Percentiles rank a stretch among this genome's conserved stretches.
Conservation (phyloP, 2,888 invertebrate genomes). For the Tridacna gigas region DNA sequence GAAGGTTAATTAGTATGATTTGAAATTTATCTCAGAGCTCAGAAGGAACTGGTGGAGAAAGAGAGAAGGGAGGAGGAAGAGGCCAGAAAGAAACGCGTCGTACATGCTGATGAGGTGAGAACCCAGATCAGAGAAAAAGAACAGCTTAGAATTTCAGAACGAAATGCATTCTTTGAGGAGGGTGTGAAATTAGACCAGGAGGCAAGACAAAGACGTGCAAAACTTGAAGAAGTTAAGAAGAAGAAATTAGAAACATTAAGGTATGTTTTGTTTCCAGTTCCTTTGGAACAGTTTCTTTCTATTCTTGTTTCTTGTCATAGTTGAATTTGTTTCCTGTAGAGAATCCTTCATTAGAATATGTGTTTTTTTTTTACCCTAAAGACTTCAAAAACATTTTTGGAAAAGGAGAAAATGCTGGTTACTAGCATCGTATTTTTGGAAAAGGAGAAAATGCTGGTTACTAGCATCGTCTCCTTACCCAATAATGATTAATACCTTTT, state of each 20-base stretch:
- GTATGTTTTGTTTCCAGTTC: slow-evolving; percentile 66
- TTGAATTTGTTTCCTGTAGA: too few species aligned
- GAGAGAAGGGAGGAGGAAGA: slow-evolving; percentile 81
- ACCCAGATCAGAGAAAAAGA: slow-evolving; percentile 84
- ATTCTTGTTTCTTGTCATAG: too few species aligned
- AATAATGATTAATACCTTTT: too few species aligned
- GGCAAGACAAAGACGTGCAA: slow-evolving; percentile 79
- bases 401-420: too few species aligned
- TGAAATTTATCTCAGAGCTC: slow-evolving; percentile 77
- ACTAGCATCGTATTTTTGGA: too few species aligned
- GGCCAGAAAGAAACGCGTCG: slow-evolving; percentile 68
- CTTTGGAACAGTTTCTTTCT: too few species aligned
- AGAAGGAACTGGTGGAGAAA: slow-evolving; percentile 84
- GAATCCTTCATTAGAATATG: too few species aligned
- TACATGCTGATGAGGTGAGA: slow-evolving; percentile 82
- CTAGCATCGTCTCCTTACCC: too few species aligned
- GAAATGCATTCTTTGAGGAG: slow-evolving; percentile 85
- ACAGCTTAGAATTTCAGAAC: slow-evolving; percentile 80
- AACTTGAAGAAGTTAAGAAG: slow-evolving; percentile 84
- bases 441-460: too few species aligned
- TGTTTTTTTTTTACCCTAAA: too few species aligned
- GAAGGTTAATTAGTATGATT: background rate
- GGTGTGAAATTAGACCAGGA: slow-evolving; percentile 84
- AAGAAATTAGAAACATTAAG: slow-evolving; percentile 84
- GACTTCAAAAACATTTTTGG: too few species aligned